These are phyloP conservation scores for Leucopternis melanops DNA, from an alignment of 2,113 vertebrate genomes.

Conservation along the genomic window DNA sequence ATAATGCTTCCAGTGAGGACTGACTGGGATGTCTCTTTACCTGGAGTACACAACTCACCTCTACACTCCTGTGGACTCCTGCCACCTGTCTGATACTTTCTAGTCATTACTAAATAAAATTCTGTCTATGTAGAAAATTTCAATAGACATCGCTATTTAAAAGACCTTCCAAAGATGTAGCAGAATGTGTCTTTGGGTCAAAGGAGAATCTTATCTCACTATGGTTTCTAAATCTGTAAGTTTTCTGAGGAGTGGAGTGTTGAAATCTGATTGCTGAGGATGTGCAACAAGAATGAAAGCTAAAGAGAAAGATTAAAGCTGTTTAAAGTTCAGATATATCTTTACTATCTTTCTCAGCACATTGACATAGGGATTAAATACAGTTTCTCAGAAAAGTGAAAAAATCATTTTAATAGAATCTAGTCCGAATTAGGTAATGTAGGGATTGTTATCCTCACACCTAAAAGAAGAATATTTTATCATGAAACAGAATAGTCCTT, in stretches of 20 bases:
- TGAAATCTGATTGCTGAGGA: slow-evolving; percentile 70
- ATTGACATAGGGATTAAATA: slow-evolving; percentile 69
- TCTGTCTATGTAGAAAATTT: slow-evolving; percentile 33
- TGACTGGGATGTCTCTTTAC: background rate
- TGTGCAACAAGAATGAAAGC: slow-evolving; percentile 66
- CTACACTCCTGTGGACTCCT: background rate
- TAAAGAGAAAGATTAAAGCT: slow-evolving; percentile 70
- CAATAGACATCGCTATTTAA: slow-evolving; percentile 29
- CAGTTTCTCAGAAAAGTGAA: slow-evolving; percentile 56
- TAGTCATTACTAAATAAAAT: slow-evolving; percentile 34
- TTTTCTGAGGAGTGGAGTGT: slow-evolving; percentile 47
- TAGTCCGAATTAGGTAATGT: slow-evolving; percentile 54
- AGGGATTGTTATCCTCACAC: slow-evolving; percentile 38
- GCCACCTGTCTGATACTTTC: background rate
- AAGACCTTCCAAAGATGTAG: slow-evolving; percentile 51
- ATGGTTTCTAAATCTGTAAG: slow-evolving; percentile 63
- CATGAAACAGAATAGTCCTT: slow-evolving; percentile 34
- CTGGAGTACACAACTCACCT: background rate
- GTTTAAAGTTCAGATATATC: slow-evolving; percentile 70
- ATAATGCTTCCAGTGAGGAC: background rate
- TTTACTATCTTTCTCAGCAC: slow-evolving; percentile 67
- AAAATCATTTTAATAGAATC: slow-evolving; percentile 59
- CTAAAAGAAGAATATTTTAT: slow-evolving; percentile 47
- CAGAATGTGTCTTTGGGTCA: slow-evolving; percentile 33
- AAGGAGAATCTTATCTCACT: slow-evolving; percentile 53